Evolutionary conservation across 2,888 invertebrate genomes (phyloP), one percentile per base, ranked within the genome.

Genomic region (Leptinotarsa tumamoca): DNA sequence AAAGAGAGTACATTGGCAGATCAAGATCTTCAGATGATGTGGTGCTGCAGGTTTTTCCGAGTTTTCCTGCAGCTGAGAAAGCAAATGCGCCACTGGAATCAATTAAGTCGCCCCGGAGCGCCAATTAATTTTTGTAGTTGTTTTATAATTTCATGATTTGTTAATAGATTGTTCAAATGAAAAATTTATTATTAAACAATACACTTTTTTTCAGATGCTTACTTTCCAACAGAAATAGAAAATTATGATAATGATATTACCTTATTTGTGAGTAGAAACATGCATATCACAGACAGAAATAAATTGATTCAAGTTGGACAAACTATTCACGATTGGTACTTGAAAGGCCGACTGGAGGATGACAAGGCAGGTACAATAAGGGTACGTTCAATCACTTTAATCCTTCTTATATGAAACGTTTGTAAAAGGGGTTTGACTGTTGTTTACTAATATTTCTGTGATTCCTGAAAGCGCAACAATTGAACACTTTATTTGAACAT

Each of bases 251-350:
- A 72, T 14, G 74, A 79, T 52, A 70, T 72, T 10, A 76, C 68
- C 2, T 69, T 71, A 18, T 52, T 80, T 21, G 80, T 80, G 0
- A 79, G 75, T 17, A 77, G 76, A 17, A 77, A 81, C 70, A 74
- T 80, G 76, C 81, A 81, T 27, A 61, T 81, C 17, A 21, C 66
- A 14, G 75, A 81, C 61, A 21, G 43, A 33, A 67, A 70, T 54
- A n/a, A 27, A 10, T 14, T 74, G 17, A 21, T 58, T 43, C 71
- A 71, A 66, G 56, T 80, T 4, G 80, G 79, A 17, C 71, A 74
- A 17, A 67, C 50, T 5, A 80, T 80, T 58, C 78, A 77, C 51
- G 43, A 72, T 21, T 73, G 74, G 61, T 80, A 80, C 52, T 79
- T 78, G 15, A 56, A 51, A 23, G 54, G 54, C 4, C 27, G 21